A percentile compares a stretch with the other conserved stretches of the same genome.
Evolutionary conservation across 2,888 invertebrate genomes (phyloP).

Genomic region (Drosophila formosana): DNA sequence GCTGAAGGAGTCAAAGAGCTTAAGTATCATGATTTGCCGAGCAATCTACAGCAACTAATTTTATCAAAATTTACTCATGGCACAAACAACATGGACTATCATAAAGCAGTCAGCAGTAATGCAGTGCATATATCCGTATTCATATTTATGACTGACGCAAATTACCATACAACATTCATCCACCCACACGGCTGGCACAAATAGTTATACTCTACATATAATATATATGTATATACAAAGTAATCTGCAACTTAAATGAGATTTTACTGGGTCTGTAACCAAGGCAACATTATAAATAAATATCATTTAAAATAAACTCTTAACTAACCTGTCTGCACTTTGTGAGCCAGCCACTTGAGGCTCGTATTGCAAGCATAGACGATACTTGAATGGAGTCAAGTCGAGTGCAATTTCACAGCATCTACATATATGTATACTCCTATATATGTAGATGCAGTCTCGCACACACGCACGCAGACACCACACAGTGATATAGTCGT

Average conservation of each 20-base stretch:
- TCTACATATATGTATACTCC: conserved; percentile 3
- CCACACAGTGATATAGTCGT: conserved; percentile 16
- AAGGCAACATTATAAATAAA: conserved; percentile 76
- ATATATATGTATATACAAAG: conserved; percentile 45
- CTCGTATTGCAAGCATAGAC: conserved; percentile 36
- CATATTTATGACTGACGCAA: conserved; percentile 34
- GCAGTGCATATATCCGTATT: conserved; percentile 22
- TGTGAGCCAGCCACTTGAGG: conserved; percentile 53
- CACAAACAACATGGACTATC: conserved; percentile 26
- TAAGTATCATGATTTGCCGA: conserved; percentile 24
- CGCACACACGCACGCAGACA: conserved; percentile 20
- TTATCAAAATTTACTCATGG: conserved; percentile 45
- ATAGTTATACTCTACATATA: conserved; percentile 2
- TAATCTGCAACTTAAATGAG: conserved; percentile 79
- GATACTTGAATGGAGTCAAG: conserved; percentile 61
- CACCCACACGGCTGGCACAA: conserved; percentile 21
- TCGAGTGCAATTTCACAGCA: conserved; percentile 64
- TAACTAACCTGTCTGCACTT: conserved; percentile 79
- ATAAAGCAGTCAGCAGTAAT: conserved; percentile 35
- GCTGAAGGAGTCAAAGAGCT: conserved; percentile 5
- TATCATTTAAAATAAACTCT: conserved; percentile 78
- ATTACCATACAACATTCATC: conserved; percentile 37
- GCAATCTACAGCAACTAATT: conserved; percentile 49
- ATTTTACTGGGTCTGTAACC: conserved; percentile 46
- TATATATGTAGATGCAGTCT: not conserved